A percentile compares a stretch with the other conserved stretches of the same genome.
These are phyloP conservation scores for Elysia crispata DNA, from an alignment of 2,888 invertebrate genomes.

Conservation along the genomic window DNA sequence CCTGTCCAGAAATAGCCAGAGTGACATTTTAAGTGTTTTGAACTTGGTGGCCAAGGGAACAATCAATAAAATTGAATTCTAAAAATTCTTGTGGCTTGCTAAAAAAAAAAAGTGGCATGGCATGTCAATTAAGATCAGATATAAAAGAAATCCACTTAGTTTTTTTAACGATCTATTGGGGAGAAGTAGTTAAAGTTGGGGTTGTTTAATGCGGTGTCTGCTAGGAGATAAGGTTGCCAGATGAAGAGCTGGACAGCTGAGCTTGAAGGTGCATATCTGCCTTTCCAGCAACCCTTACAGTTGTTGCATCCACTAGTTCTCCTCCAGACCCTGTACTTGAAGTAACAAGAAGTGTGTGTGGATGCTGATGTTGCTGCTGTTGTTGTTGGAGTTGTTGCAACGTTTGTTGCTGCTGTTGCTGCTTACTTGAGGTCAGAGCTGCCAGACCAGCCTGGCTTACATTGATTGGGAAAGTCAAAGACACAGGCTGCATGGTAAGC, in stretches of 20 bases:
- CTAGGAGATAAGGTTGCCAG: conserved; percentile 56
- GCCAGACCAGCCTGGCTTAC: conserved; percentile 57
- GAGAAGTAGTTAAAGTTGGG: too few relatives aligned
- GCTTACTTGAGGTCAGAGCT: conserved; percentile 46
- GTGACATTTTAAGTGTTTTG: too few relatives aligned
- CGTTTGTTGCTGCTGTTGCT: conserved; percentile 48
- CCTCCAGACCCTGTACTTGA: conserved; percentile 53
- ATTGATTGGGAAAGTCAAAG: conserved; percentile 63
- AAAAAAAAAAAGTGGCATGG: too few relatives aligned
- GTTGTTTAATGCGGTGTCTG: conserved; percentile 10
- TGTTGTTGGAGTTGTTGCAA: conserved; percentile 52
- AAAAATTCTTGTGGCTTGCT: too few relatives aligned
- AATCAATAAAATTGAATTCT: too few relatives aligned
- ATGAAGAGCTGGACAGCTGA: conserved; percentile 53
- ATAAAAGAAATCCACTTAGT: too few relatives aligned
- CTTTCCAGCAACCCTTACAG: conserved; percentile 56
- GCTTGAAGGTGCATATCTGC: conserved; percentile 60
- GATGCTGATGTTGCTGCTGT: conserved; percentile 52
- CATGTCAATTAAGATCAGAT: too few relatives aligned
- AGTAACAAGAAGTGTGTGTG: conserved; percentile 63
- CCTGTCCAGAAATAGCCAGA: too few relatives aligned
- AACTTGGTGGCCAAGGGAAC: too few relatives aligned
- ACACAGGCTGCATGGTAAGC: conserved; percentile 66
- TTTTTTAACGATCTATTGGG: too few relatives aligned
- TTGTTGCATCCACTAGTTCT: conserved; percentile 20